These are phyloP conservation scores for Caenorhabditis sp. DNA, from an alignment of 2,888 invertebrate species.

Conservation along the genomic window DNA sequence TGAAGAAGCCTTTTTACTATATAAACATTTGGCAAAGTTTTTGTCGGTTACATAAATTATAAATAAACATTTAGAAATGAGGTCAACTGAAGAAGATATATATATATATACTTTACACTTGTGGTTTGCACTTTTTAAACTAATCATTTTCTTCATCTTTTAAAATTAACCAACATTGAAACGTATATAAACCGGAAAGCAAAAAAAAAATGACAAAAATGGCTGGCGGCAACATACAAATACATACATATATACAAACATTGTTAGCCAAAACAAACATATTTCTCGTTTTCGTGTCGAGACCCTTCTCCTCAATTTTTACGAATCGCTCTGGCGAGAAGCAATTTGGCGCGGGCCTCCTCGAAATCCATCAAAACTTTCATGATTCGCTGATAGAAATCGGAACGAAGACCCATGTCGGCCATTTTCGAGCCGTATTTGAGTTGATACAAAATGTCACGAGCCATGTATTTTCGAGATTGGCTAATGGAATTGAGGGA, in stretches of 20 bases:
- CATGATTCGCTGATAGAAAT: conserved; percentile 60
- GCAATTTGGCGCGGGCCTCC: conserved; percentile 54
- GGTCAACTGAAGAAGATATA: background rate
- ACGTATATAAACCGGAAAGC: background rate
- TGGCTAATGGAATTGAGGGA: conserved; percentile 38
- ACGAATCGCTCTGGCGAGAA: conserved; percentile 41
- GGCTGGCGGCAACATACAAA: background rate
- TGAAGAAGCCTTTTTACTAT: conserved; percentile 2
- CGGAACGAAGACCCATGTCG: conserved; percentile 55
- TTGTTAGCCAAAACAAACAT: conserved; percentile 1
- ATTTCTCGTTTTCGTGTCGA: background rate
- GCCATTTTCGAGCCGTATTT: conserved; percentile 52
- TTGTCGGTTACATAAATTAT: background rate
- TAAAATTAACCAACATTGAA: background rate
- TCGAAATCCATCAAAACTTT: conserved; percentile 63
- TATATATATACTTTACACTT: background rate
- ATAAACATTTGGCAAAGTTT: conserved; percentile 1
- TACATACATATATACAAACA: background rate
- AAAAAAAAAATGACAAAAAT: background rate
- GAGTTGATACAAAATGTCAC: conserved; percentile 47
- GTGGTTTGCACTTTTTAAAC: too few relatives aligned
- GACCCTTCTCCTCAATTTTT: conserved; percentile 6
- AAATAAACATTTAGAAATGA: background rate
- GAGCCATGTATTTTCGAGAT: conserved; percentile 45
- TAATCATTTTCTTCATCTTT: background rate